These are phyloP conservation scores for Laupala kohalensis DNA, from an alignment of 1,140 invertebrate genomes.

Conservation along the genomic window DNA sequence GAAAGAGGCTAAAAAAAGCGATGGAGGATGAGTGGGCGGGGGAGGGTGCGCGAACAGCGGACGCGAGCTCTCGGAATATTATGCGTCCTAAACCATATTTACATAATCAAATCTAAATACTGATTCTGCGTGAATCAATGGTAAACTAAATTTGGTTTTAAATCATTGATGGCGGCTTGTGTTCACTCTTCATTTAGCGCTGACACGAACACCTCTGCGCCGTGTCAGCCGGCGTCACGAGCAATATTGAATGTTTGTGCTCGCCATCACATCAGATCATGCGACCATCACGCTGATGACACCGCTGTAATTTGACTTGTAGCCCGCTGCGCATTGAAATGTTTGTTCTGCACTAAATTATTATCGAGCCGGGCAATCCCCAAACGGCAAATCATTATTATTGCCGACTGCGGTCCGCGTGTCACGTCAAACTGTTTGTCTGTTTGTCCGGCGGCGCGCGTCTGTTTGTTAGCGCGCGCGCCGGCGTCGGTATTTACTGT, in stretches of 20 bases:
- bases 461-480: not conserved
- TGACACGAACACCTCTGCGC: not conserved
- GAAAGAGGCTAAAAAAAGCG: not conserved
- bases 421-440: not conserved
- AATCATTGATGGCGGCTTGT: not conserved
- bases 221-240: not conserved
- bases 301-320: slow-evolving; percentile 8
- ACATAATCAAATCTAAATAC: slow-evolving; percentile 3
- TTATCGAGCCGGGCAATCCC: slow-evolving; percentile 3
- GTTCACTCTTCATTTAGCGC: slow-evolving; percentile 4
- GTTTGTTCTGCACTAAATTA: slow-evolving; percentile 8
- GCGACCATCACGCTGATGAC: slow-evolving; percentile 5
- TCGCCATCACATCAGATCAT: slow-evolving; percentile 3
- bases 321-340: slow-evolving; percentile 2
- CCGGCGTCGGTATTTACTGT: not conserved
- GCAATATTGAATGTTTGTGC: slow-evolving; percentile 10
- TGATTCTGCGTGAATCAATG: slow-evolving; percentile 2
- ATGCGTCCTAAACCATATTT: not conserved
- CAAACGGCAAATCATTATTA: slow-evolving; percentile 9
- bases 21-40: not conserved
- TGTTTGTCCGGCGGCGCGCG: not conserved
- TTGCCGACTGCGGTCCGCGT: slow-evolving; percentile 1
- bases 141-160: slow-evolving; percentile 2
- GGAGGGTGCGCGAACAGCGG: not conserved
- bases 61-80: not conserved